Percentiles rank a stretch among this genome's conserved stretches.
Conservation (phyloP, 2,797 vertebrate genomes). For the Setipinna tenuifilis region DNA sequence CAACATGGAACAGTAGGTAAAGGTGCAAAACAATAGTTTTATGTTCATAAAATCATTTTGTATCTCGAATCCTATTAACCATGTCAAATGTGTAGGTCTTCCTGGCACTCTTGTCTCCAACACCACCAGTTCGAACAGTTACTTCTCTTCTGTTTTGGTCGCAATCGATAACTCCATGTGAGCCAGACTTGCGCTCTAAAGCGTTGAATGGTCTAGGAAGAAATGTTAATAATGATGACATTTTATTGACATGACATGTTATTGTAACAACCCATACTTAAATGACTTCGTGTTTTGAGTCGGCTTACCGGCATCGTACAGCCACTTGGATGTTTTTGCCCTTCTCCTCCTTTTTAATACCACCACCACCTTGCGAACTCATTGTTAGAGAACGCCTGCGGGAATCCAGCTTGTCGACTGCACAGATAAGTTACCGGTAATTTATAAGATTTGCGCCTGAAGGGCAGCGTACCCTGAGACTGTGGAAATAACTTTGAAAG, state of each 20-base stretch:
- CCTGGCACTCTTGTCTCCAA: slow-evolving; percentile 83
- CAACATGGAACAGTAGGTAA: slow-evolving; percentile 15
- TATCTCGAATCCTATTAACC: slow-evolving; percentile 70
- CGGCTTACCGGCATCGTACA: slow-evolving; percentile 79
- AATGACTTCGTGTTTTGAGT: not conserved
- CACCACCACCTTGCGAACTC: not conserved
- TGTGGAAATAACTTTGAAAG: not conserved
- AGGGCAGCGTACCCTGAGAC: not conserved
- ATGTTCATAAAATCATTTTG: not conserved
- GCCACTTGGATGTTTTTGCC: slow-evolving; percentile 85
- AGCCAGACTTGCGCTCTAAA: slow-evolving; percentile 81
- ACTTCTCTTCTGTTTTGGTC: slow-evolving; percentile 87
- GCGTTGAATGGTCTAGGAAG: slow-evolving; percentile 87
- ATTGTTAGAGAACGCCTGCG: not conserved
- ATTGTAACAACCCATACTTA: too few relatives aligned
- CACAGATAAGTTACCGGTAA: not conserved
- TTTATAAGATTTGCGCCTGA: not conserved
- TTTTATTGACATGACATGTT: not conserved
- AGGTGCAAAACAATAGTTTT: slow-evolving; percentile 22
- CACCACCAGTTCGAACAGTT: slow-evolving; percentile 79
- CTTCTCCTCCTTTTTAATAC: slow-evolving; percentile 81
- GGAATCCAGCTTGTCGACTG: not conserved
- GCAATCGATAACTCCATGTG: slow-evolving; percentile 86
- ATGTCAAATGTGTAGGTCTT: slow-evolving; percentile 97
- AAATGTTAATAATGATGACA: not conserved